Evolutionary conservation across 2,797 vertebrate species (phyloP).

Genomic region (Coluber constrictor): DNA sequence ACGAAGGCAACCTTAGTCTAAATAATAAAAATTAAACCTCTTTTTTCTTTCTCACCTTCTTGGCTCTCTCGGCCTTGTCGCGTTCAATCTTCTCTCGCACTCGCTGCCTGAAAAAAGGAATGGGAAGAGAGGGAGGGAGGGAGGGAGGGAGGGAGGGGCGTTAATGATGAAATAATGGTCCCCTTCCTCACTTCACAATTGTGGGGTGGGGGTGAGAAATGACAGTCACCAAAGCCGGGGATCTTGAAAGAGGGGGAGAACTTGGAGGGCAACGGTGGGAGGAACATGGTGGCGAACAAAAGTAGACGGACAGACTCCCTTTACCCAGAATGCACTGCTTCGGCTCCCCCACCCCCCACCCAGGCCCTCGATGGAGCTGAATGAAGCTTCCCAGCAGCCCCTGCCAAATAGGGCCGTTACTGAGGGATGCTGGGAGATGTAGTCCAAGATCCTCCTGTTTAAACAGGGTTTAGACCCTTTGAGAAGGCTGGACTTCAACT

Average conservation of each 20-base stretch:
- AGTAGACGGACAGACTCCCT: not conserved
- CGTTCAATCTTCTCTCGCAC: conserved; percentile 92
- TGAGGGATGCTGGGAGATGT: too few relatives aligned
- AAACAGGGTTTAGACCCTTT: not conserved
- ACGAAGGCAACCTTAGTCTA: not conserved
- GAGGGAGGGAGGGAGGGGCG: too few relatives aligned
- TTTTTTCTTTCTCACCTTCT: conserved; percentile 75
- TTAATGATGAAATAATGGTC: not conserved
- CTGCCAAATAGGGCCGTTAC: too few relatives aligned
- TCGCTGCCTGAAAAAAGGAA: conserved; percentile 74
- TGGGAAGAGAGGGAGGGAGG: accelerated
- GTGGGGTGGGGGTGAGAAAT: not conserved
- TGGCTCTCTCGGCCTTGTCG: conserved; percentile 88
- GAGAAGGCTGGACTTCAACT: not conserved
- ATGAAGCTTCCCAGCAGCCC: too few relatives aligned
- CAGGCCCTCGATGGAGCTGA: not conserved
- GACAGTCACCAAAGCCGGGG: too few relatives aligned
- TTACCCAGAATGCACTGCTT: not conserved
- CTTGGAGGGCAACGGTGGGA: too few relatives aligned
- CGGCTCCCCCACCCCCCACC: too few relatives aligned
- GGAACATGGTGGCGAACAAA: accelerated
- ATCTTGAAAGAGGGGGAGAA: not conserved
- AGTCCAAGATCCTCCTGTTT: not conserved
- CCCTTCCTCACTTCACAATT: not conserved
- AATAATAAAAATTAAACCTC: not conserved